phyloP scores from a whole-genome alignment of 2,797 vertebrate genomes.

The Poliocrania exsul region DNA sequence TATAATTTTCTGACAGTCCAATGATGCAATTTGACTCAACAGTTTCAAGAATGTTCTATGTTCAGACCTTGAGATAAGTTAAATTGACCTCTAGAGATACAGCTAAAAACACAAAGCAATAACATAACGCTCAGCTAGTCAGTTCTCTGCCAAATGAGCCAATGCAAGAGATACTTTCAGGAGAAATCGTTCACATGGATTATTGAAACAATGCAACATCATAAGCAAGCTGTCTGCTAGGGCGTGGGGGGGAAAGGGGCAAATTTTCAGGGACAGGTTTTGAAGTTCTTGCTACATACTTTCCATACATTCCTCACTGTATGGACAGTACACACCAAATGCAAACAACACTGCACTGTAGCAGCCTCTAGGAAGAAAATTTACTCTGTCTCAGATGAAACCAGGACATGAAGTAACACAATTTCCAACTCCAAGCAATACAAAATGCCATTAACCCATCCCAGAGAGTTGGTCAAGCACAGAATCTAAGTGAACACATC shows the following conservation, averaged over 20 bases:
- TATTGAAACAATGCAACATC: neutral
- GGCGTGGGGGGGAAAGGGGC: fast-evolving
- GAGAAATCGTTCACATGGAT: neutral
- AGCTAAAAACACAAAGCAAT: neutral
- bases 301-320: neutral
- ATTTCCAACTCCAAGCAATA: neutral
- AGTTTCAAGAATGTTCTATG: neutral
- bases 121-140: neutral
- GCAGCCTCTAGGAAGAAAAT: neutral
- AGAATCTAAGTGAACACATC: neutral
- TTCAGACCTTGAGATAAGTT: neutral
- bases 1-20: neutral
- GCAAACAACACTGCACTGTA: neutral
- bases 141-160: neutral
- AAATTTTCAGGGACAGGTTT: neutral
- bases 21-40: neutral
- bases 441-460: neutral
- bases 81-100: neutral
- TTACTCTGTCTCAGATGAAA: neutral
- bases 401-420: neutral
- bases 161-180: neutral
- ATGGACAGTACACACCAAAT: neutral
- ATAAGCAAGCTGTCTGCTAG: neutral
- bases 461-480: neutral
- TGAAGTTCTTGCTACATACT: neutral